These are phyloP conservation scores for Harpegnathos saltator DNA, from an alignment of 1,140 invertebrate genomes.

Conservation along the genomic window DNA sequence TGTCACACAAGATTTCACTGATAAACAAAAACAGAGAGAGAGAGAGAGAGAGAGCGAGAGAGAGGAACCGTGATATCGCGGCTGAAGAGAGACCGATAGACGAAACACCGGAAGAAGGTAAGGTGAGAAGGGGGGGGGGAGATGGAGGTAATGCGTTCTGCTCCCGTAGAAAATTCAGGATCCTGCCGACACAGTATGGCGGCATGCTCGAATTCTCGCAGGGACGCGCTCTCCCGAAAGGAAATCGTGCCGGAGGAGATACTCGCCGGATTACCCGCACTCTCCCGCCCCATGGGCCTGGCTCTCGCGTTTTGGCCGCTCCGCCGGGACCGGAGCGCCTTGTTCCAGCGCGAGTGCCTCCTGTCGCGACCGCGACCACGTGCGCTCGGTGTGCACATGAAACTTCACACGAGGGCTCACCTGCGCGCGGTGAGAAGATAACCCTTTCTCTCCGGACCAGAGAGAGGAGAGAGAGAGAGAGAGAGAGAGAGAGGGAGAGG, in stretches of 20 bases:
- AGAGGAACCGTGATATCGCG: too few species aligned
- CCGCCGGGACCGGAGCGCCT: background rate
- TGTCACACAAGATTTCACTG: too few species aligned
- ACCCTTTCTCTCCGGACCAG: constrained; percentile 17
- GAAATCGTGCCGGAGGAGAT: constrained; percentile 75
- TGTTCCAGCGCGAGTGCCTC: constrained; percentile 8
- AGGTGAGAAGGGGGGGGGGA: too few species aligned
- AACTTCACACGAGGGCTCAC: constrained; percentile 8
- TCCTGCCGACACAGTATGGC: constrained; percentile 24
- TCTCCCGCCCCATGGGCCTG: background rate
- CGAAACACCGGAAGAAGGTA: constrained; percentile 8
- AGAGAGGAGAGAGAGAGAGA: too few species aligned
- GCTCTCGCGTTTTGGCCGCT: background rate
- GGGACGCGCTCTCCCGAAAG: constrained; percentile 68
- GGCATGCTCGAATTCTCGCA: constrained; percentile 51
- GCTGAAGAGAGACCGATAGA: background rate
- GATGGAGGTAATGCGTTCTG: background rate
- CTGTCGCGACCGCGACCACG: constrained; percentile 1
- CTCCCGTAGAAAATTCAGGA: constrained; percentile 36
- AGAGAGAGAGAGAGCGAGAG: too few species aligned
- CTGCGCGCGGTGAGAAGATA: constrained; percentile 29
- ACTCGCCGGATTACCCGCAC: constrained; percentile 74
- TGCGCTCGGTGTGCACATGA: background rate
- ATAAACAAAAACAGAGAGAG: too few species aligned
- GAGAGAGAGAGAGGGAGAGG: too few species aligned